Conservation (phyloP, 2,113 vertebrate genomes). For the Urocitellus parryii region DNA sequence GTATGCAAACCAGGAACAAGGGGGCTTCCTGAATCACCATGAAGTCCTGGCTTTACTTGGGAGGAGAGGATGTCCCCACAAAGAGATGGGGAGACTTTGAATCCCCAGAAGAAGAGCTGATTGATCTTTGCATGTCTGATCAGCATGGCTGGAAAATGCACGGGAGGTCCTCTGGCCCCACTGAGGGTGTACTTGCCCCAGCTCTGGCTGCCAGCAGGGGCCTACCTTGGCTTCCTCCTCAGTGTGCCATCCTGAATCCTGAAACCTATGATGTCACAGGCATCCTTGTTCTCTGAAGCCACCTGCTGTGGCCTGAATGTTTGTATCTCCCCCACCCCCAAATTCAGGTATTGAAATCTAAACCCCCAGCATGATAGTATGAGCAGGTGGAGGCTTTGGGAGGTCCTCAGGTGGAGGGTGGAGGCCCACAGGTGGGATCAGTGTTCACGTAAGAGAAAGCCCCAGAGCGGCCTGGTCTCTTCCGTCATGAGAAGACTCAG, state of each 20-base stretch:
- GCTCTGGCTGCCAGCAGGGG: neutral
- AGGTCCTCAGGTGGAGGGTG: neutral
- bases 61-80: neutral
- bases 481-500: neutral
- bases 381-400: neutral
- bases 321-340: too few species aligned
- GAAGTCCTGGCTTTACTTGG: neutral
- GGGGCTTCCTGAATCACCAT: too few species aligned
- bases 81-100: neutral
- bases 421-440: neutral
- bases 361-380: neutral
- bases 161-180: neutral
- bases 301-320: neutral
- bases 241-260: neutral
- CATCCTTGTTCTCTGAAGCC: neutral
- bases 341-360: neutral
- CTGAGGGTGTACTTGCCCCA: neutral
- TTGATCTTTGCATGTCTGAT: rapidly evolving
- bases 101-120: neutral
- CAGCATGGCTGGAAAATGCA: neutral
- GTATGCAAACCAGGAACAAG: neutral
- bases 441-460: too few species aligned
- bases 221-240: neutral
- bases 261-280: too few species aligned
- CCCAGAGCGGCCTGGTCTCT: neutral